These are phyloP conservation scores for Aspidoscelis tigris DNA, from an alignment of 2,113 vertebrate species.

Conservation along the genomic window DNA sequence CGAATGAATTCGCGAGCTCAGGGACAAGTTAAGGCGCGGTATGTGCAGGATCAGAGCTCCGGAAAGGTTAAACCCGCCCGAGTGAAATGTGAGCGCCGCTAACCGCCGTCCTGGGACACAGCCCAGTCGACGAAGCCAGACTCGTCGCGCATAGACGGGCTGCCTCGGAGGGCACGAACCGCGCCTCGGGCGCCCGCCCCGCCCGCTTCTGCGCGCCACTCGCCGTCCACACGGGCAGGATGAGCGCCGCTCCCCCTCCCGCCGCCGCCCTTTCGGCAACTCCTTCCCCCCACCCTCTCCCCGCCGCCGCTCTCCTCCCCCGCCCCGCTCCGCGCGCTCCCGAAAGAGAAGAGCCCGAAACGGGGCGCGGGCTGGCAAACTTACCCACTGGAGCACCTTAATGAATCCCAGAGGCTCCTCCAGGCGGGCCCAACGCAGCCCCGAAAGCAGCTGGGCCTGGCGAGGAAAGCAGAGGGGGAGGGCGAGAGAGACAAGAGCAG, in stretches of 20 bases:
- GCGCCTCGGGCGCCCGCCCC: background rate
- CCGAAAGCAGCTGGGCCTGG: slow-evolving; percentile 76
- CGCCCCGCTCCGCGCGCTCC: slow-evolving; percentile 30
- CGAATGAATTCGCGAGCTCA: slow-evolving; percentile 10
- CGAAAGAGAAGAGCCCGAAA: slow-evolving; percentile 61
- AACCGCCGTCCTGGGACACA: slow-evolving; percentile 24
- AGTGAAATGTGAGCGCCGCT: slow-evolving; percentile 71
- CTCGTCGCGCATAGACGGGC: slow-evolving; percentile 72
- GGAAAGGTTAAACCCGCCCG: slow-evolving; percentile 68
- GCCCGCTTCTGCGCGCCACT: background rate
- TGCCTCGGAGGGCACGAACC: slow-evolving; percentile 48
- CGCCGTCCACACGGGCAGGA: slow-evolving; percentile 9
- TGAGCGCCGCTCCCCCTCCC: slow-evolving; percentile 36
- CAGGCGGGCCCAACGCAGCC: slow-evolving; percentile 82
- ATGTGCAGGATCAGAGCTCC: slow-evolving; percentile 74
- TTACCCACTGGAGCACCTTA: slow-evolving; percentile 91
- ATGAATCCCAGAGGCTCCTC: slow-evolving; percentile 93
- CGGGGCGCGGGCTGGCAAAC: slow-evolving; percentile 50
- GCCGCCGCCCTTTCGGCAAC: background rate
- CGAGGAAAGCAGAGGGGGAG: slow-evolving; percentile 37
- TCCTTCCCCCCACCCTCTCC: background rate
- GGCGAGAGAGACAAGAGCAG: background rate
- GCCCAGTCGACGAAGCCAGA: slow-evolving; percentile 11
- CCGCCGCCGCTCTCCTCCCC: slow-evolving; percentile 43
- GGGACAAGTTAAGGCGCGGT: slow-evolving; percentile 44